A percentile compares a stretch with the other conserved stretches of the same genome.
Conservation (phyloP, 1,140 invertebrate genomes). For the Condylostylus longicornis region DNA sequence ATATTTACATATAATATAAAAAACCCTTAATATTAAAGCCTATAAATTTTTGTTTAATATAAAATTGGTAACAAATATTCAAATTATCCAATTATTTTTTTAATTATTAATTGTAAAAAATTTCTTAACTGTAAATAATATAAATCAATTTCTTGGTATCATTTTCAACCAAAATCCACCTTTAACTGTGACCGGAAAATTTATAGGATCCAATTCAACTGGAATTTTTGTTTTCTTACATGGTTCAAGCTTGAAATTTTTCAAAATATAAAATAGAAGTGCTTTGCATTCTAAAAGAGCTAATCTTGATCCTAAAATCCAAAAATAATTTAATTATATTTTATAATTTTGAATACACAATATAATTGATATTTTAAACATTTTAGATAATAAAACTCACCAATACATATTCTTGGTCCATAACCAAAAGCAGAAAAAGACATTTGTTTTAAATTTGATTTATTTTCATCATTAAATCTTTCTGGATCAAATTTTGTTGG, state of each 20-base stretch:
- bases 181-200: slow-evolving; percentile 21
- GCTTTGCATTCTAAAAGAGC: slow-evolving; percentile 35
- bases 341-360: not conserved
- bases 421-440: slow-evolving; percentile 31
- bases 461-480: slow-evolving; percentile 36
- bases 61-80: too few relatives aligned
- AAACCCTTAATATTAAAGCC: too few relatives aligned
- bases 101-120: too few relatives aligned
- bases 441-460: slow-evolving; percentile 15
- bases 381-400: slow-evolving; percentile 7
- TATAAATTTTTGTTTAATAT: too few relatives aligned
- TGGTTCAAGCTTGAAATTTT: slow-evolving; percentile 20
- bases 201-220: slow-evolving; percentile 19
- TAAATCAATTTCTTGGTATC: slow-evolving; percentile 12
- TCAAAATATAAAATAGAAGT: slow-evolving; percentile 20
- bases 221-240: slow-evolving; percentile 28
- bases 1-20: too few relatives aligned
- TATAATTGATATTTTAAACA: not conserved
- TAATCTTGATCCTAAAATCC: slow-evolving; percentile 32
- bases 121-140: too few relatives aligned
- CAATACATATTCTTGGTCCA: slow-evolving; percentile 35
- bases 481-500: slow-evolving; percentile 40
- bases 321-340: not conserved
- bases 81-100: too few relatives aligned
- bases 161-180: slow-evolving; percentile 31